Evolutionary conservation across 1,140 invertebrate species (phyloP), one percentile per base, ranked within the genome.

Genomic region (Ceratina japonica): DNA sequence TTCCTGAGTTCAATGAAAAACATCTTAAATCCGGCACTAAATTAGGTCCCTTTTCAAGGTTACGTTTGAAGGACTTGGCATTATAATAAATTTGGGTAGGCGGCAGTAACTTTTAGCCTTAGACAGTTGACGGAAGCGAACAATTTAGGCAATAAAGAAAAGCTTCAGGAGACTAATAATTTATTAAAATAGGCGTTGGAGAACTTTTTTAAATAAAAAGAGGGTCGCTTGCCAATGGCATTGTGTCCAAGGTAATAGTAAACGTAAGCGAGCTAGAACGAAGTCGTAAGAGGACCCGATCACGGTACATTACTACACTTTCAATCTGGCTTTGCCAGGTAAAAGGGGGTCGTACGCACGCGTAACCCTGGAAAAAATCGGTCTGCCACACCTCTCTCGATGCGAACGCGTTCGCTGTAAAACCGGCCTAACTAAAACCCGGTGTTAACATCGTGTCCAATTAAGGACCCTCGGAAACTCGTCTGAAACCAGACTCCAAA

Each of bases 401-500:
- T 62, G 82, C 66, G 56, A 79, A 69, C 66, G 58, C 49, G 73
- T 73, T 62, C 44, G 70, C 61, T 44, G 0, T 37, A 58, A 65
- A 61, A 81, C 71, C 68, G 52, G 72, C 62, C 66, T 51, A 75
- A 78, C 59, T n/a, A 31, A 31, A 31, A 31, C 68, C 77, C 69
- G 59, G 80, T 63, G 75, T 69, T 79, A 80, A 85, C 76, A 27
- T 16, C 80, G 85, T 65, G 78, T 76, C 80, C 85, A 85, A 88
- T 87, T 89, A 88, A 87, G 87, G 87, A 80, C 79, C 80, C 10
- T 31, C 37, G n/a, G 27, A 49, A 58, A 37, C 15, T 51, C 18
- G 51, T 15, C 37, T 18, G 24, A 24, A 56, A 18, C 18, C 31
- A 15, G 20, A 37, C 27, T 65, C 27, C 52, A 63, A 75, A 49